Base-by-base conservation (phyloP, 2,888 invertebrate species). In the Tridacna crocea region DNA sequence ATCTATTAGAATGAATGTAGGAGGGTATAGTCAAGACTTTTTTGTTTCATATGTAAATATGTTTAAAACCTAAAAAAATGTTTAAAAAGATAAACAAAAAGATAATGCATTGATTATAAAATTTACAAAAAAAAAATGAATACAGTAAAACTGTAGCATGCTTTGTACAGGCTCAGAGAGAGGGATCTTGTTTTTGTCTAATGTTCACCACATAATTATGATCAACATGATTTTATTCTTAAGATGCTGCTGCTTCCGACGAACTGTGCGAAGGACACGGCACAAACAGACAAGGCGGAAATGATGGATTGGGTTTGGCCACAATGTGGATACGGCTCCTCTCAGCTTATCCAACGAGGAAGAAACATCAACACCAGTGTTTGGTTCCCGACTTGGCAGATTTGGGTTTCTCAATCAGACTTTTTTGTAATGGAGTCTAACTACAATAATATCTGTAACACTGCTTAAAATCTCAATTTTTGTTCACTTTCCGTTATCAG, bases 231-330 rank as follows among this genome's bases (percentile, higher is more conserved):
- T 77, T 81, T 77, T 76, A 72, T 66, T 70, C 73, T 72, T 36
- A 79, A 92, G 92, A 88, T 92, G 92, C 87, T 92, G 92, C 85
- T 92, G 92, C 81, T 92, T 92, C 84, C 85, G 88, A 66, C 87
- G 90, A n/a, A 88, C 88, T 72, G 90, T 90, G 58, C 90, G 85
- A 80, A 87, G 89, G 75, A 82, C 88, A 75, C 87, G 89, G 66
- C 88, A 88, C 79, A 91, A 91, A 84, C 85, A 90, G 68, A 92
- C 92, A 80, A 87, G 91, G n/a, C 88, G 90, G 83, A 92, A 92
- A 92, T 92, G 92, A 92, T 91, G 87, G 80, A 80, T 84, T 73
- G 88, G 88, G 83, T 89, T 89, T 89, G 90, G 89, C 87, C 91
- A 91, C 72, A 88, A 86, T 76, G 82, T 87, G 86, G 91, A 91